Evolutionary conservation across 2,113 vertebrate species (phyloP).

Genomic region (Salvelinus sp.): DNA sequence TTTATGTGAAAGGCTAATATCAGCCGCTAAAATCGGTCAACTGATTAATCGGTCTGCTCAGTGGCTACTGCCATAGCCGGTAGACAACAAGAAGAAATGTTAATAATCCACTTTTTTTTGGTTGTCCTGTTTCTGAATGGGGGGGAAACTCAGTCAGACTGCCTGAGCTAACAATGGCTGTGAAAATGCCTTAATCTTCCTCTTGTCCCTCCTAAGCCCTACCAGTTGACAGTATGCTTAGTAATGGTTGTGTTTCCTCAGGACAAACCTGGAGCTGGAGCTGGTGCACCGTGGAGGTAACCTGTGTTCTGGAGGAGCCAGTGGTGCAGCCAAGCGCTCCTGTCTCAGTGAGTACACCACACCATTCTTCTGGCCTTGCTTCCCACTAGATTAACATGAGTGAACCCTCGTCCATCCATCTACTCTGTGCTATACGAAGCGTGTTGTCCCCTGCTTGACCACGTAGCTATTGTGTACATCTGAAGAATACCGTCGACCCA

Average conservation of each 20-base stretch:
- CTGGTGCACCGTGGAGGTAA: constrained; percentile 94
- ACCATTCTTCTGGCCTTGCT: not conserved
- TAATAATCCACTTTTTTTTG: too few relatives aligned
- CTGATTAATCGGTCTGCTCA: too few relatives aligned
- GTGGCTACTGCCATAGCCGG: too few relatives aligned
- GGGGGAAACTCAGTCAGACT: too few relatives aligned
- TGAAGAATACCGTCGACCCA: not conserved
- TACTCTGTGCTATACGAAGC: not conserved
- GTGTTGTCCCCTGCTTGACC: not conserved
- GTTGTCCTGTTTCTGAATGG: too few relatives aligned
- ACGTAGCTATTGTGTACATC: not conserved
- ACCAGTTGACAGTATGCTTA: not conserved
- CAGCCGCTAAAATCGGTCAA: too few relatives aligned
- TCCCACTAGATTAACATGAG: not conserved
- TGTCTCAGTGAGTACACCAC: constrained; percentile 89
- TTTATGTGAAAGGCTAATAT: too few relatives aligned
- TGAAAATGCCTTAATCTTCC: not conserved
- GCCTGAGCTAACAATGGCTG: too few relatives aligned
- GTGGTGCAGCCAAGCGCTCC: constrained; percentile 91
- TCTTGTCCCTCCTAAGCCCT: not conserved
- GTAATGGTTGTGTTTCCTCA: constrained; percentile 55
- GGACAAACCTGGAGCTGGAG: constrained; percentile 96
- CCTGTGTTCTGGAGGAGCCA: constrained; percentile 92
- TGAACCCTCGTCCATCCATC: not conserved
- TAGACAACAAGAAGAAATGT: too few relatives aligned